Evolutionary conservation across 2,113 vertebrate species (phyloP).

Genomic region (Toxotes jaculatrix): DNA sequence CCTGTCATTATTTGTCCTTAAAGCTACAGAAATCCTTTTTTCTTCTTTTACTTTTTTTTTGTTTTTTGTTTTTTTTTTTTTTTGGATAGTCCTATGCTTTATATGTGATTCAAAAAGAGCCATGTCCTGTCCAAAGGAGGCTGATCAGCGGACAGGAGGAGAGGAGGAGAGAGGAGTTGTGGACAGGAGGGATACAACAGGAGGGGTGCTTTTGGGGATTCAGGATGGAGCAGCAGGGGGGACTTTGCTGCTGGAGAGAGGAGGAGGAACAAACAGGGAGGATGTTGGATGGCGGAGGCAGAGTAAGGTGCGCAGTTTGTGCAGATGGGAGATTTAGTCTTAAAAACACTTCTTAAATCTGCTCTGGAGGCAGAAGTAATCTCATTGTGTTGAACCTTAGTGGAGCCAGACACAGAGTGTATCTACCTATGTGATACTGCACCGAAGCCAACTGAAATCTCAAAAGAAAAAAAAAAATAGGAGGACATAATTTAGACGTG

Average conservation of each 20-base stretch:
- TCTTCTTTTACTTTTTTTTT: neutral
- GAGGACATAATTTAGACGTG: neutral
- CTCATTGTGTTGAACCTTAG: neutral
- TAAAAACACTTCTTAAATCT: conserved; percentile 24
- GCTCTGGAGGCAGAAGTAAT: conserved; percentile 33
- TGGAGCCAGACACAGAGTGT: neutral
- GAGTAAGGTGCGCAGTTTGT: conserved; percentile 54
- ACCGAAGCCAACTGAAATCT: neutral
- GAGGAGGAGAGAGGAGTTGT: conserved; percentile 22
- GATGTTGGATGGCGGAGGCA: conserved; percentile 44
- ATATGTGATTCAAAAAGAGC: conserved; percentile 77
- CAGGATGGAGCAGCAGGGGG: conserved; percentile 27
- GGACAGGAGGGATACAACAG: conserved; percentile 8
- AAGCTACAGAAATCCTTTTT: conserved; percentile 74
- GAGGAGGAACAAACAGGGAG: conserved; percentile 6
- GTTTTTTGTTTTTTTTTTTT: too few species aligned
- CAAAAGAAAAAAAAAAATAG: neutral
- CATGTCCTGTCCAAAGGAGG: conserved; percentile 60
- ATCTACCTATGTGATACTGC: neutral
- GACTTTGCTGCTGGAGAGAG: conserved; percentile 44
- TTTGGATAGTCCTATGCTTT: conserved; percentile 72
- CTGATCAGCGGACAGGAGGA: conserved; percentile 68
- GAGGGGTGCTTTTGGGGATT: conserved; percentile 9
- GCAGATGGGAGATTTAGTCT: conserved; percentile 60
- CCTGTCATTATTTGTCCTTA: conserved; percentile 86